These are phyloP conservation scores for Rhineura floridana DNA, from an alignment of 2,113 vertebrate genomes.

Conservation along the genomic window DNA sequence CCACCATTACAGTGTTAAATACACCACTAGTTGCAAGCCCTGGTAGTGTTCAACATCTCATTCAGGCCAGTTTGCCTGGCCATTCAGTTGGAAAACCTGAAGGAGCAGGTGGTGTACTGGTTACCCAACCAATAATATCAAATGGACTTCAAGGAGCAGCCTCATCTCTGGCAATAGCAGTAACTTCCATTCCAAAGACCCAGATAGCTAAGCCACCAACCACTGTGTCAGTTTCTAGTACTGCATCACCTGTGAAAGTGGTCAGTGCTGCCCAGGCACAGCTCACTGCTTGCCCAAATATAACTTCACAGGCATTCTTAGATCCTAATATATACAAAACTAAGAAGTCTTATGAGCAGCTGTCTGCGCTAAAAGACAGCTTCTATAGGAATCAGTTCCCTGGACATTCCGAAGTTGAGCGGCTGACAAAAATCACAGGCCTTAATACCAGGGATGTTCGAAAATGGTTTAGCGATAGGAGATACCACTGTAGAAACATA, in stretches of 20 bases:
- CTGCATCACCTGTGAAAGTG: constrained; percentile 72
- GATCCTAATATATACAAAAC: constrained; percentile 89
- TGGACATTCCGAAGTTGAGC: constrained; percentile 90
- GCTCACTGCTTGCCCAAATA: constrained; percentile 74
- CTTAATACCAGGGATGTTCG: constrained; percentile 92
- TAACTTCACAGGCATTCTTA: constrained; percentile 79
- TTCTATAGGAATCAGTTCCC: constrained; percentile 92
- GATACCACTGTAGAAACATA: constrained; percentile 94
- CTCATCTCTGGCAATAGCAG: constrained; percentile 85
- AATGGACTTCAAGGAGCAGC: constrained; percentile 89
- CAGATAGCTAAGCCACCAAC: constrained; percentile 79
- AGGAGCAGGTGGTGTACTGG: constrained; percentile 85
- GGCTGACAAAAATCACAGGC: constrained; percentile 88
- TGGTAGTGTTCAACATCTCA: constrained; percentile 81
- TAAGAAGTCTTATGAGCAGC: constrained; percentile 96
- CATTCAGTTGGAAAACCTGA: constrained; percentile 87
- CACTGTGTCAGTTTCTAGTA: constrained; percentile 75
- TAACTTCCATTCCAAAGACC: constrained; percentile 83
- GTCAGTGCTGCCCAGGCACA: constrained; percentile 77
- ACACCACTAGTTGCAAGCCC: constrained; percentile 86
- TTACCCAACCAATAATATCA: constrained; percentile 90
- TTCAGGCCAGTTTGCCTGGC: constrained; percentile 84
- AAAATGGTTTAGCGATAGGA: constrained; percentile 97
- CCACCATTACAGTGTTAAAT: constrained; percentile 92
- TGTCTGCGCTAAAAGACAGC: constrained; percentile 91